phyloP scores from a whole-genome alignment of 1,140 invertebrate genomes.

The Vanessa atalanta region DNA sequence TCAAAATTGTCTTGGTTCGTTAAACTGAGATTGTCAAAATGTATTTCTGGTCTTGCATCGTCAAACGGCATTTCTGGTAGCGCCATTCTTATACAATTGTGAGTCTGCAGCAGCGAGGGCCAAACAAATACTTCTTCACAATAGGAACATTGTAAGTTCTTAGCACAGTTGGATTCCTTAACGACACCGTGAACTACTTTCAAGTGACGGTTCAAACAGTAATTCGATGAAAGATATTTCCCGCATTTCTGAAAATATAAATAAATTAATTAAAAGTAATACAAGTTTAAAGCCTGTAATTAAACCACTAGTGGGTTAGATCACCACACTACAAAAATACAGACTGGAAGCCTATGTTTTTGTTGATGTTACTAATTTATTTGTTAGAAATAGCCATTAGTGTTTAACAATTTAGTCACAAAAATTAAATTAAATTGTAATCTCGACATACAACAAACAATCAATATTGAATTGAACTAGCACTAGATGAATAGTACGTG shows the following conservation, averaged over 20 bases:
- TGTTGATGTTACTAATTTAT: too few species aligned
- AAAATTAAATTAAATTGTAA: too few species aligned
- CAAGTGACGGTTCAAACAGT: conserved; percentile 58
- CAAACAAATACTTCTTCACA: conserved; percentile 67
- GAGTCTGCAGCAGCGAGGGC: conserved; percentile 51
- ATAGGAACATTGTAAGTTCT: conserved; percentile 45
- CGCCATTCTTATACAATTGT: conserved; percentile 59
- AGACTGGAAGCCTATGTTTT: too few species aligned
- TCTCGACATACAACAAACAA: too few species aligned
- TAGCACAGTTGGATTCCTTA: conserved; percentile 12
- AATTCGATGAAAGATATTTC: conserved; percentile 60
- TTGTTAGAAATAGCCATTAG: too few species aligned
- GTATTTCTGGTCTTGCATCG: conserved; percentile 57
- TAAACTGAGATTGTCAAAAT: conserved; percentile 51
- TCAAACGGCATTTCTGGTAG: conserved; percentile 59
- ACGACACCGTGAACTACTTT: conserved; percentile 38
- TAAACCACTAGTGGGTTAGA: too few species aligned
- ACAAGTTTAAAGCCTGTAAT: too few species aligned
- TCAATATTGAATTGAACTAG: too few species aligned
- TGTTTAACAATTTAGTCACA: too few species aligned
- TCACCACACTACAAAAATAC: too few species aligned
- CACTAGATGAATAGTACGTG: too few species aligned
- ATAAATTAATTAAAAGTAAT: neutral
- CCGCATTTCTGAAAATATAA: conserved; percentile 54
- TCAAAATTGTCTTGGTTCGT: conserved; percentile 43